Conservation (phyloP, 2,888 invertebrate genomes). For the Callinectes sapidus region DNA sequence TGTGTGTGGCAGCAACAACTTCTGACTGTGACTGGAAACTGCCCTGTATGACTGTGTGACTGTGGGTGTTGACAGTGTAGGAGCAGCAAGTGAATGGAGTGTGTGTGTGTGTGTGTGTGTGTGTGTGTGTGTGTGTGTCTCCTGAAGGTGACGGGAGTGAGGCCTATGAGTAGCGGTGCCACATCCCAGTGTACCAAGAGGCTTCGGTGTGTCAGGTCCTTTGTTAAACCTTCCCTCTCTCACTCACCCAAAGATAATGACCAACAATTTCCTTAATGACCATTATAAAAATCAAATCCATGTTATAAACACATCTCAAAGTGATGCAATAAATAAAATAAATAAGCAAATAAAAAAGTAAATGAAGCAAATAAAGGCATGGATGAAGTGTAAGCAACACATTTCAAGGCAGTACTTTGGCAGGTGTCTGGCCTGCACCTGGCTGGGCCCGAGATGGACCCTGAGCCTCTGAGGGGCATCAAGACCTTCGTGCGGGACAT, state of each 20-base stretch:
- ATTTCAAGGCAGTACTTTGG: not conserved
- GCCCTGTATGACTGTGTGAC: not conserved
- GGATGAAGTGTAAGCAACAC: not conserved
- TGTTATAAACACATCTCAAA: too few relatives aligned
- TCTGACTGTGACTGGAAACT: not conserved
- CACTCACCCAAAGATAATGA: too few relatives aligned
- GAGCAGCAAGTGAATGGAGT: too few relatives aligned
- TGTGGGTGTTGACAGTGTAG: not conserved
- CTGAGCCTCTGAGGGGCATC: slow-evolving; percentile 24
- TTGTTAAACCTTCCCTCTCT: too few relatives aligned
- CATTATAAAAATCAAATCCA: too few relatives aligned
- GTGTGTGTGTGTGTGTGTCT: not conserved
- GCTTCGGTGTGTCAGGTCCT: too few relatives aligned
- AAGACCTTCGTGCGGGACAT: slow-evolving; percentile 53
- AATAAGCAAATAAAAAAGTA: not conserved
- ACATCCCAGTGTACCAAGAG: too few relatives aligned
- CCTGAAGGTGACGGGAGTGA: too few relatives aligned
- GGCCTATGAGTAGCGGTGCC: too few relatives aligned
- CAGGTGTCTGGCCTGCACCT: slow-evolving; percentile 2
- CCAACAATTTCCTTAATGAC: too few relatives aligned
- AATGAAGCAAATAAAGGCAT: too few relatives aligned
- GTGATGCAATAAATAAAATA: not conserved
- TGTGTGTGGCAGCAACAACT: not conserved
- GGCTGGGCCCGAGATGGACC: not conserved
- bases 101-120: not conserved